Conservation (phyloP, 1,140 invertebrate species). For the Ceratitis capitata region DNA sequence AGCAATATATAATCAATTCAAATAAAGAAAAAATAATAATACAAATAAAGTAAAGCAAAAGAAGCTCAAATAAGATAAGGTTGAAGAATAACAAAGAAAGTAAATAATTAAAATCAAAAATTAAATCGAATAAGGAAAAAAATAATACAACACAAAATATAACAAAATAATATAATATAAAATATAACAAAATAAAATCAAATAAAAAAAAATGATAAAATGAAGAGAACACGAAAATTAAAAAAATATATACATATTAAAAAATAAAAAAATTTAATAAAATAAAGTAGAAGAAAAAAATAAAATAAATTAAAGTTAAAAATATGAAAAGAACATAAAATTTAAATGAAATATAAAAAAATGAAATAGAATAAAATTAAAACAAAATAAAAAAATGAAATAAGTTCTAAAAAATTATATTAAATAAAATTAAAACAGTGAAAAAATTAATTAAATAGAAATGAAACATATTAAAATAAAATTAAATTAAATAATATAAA, state of each 20-base stretch:
- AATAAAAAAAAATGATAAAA: background rate
- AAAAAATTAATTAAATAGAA: too few species aligned
- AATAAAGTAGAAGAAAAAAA: too few species aligned
- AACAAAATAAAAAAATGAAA: background rate
- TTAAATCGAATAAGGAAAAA: too few species aligned
- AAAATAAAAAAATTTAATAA: too few species aligned
- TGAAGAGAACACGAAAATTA: background rate
- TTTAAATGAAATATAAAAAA: background rate
- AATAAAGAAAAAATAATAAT: background rate
- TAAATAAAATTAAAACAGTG: too few species aligned
- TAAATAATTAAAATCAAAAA: too few species aligned
- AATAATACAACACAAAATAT: too few species aligned
- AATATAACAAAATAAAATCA: too few species aligned
- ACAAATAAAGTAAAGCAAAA: constrained; percentile 26
- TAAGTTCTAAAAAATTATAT: background rate
- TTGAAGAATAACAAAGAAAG: too few species aligned
- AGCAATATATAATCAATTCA: background rate
- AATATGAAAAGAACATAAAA: background rate
- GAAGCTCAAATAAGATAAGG: background rate
- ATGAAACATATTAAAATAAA: background rate
- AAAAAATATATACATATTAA: background rate
- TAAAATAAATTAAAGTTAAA: too few species aligned
- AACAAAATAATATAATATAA: too few species aligned
- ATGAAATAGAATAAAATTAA: background rate
- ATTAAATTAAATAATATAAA: background rate